phyloP scores from a whole-genome alignment of 1,140 invertebrate species.

The Scaptomyza hsui region DNA sequence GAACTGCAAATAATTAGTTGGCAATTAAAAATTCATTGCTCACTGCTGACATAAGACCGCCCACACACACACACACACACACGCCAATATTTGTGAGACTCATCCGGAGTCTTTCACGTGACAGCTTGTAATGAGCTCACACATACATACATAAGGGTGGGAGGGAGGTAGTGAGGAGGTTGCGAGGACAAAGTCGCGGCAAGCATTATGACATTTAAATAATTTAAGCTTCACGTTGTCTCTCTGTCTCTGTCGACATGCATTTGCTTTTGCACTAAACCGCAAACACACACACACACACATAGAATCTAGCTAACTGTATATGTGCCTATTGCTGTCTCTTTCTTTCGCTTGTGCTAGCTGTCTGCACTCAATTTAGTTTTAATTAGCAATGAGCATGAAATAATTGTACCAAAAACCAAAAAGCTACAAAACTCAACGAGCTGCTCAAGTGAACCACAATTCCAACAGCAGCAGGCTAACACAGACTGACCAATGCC shows the following conservation, averaged over 20 bases:
- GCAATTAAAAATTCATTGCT: conserved; percentile 71
- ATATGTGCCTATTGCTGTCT: conserved; percentile 3
- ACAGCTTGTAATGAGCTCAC: conserved; percentile 60
- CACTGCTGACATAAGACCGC: conserved; percentile 32
- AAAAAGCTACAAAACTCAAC: conserved; percentile 53
- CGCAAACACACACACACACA: conserved; percentile 16
- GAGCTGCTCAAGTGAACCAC: conserved; percentile 69
- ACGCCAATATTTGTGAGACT: conserved; percentile 23
- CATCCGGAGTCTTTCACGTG: conserved; percentile 34
- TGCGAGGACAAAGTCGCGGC: conserved; percentile 23
- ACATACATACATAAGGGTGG: not conserved
- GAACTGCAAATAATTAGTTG: conserved; percentile 71
- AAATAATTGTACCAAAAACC: conserved; percentile 75
- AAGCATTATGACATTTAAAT: conserved; percentile 62
- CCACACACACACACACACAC: conserved; percentile 29
- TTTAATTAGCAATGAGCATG: conserved; percentile 80
- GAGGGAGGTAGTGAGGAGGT: not conserved
- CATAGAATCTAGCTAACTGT: conserved; percentile 24
- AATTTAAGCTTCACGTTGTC: conserved; percentile 55
- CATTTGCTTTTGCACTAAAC: conserved; percentile 58
- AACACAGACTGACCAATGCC: conserved; percentile 12
- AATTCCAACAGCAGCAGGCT: not conserved
- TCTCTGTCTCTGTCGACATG: conserved; percentile 41
- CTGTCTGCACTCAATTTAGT: conserved; percentile 74
- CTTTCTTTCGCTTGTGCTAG: conserved; percentile 4